These are phyloP conservation scores for Nothoprocta pentlandii DNA, from an alignment of 2,113 vertebrate genomes.

Conservation along the genomic window DNA sequence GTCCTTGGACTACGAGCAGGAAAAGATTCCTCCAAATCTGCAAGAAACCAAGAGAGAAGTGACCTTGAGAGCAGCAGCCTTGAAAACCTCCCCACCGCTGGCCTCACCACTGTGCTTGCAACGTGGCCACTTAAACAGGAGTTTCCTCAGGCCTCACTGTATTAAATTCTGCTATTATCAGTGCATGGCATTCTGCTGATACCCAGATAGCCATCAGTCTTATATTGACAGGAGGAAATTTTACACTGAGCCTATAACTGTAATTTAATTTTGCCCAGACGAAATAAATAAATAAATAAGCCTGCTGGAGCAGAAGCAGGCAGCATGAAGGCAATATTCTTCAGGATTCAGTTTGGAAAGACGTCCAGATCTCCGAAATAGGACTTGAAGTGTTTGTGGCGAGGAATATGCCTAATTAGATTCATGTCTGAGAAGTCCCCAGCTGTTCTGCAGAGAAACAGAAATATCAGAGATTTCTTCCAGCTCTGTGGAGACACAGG, in stretches of 20 bases:
- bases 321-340: conserved; percentile 54
- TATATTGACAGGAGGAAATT: conserved; percentile 66
- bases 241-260: conserved; percentile 35
- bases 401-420: conserved; percentile 78
- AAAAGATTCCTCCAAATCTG: not conserved
- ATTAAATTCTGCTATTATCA: conserved; percentile 34
- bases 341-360: conserved; percentile 65
- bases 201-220: conserved; percentile 63
- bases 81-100: not conserved
- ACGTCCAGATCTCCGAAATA: conserved; percentile 69
- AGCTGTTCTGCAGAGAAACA: conserved; percentile 74
- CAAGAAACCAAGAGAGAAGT: not conserved
- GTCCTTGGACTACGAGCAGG: not conserved
- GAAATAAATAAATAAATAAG: not conserved
- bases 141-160: not conserved
- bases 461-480: conserved; percentile 67
- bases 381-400: conserved; percentile 73
- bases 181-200: conserved; percentile 24
- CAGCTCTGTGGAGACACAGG: conserved; percentile 43
- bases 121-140: not conserved
- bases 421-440: conserved; percentile 68
- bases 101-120: not conserved
- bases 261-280: conserved; percentile 44
- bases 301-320: not conserved
- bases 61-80: not conserved